Conservation (phyloP, 2,797 vertebrate species). For the Catharus ustulatus region DNA sequence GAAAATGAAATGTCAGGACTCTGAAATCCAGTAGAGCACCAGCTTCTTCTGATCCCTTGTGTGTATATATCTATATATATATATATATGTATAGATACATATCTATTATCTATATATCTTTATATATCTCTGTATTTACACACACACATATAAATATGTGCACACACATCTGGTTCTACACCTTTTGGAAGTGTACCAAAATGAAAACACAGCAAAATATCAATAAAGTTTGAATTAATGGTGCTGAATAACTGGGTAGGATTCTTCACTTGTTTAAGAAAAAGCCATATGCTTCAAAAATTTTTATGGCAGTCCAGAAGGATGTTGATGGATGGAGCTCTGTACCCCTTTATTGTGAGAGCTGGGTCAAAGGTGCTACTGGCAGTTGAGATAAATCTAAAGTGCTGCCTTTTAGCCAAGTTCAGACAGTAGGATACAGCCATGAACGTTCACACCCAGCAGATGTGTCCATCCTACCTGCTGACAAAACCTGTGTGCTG, state of each 20-base stretch:
- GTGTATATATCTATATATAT: not conserved
- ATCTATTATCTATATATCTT: not conserved
- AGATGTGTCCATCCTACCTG: not conserved
- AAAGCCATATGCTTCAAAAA: not conserved
- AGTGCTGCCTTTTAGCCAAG: not conserved
- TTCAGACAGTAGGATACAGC: not conserved
- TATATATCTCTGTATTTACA: not conserved
- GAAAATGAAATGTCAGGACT: not conserved
- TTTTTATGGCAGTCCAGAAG: accelerated
- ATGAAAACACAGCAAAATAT: not conserved
- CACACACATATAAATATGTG: not conserved
- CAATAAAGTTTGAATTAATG: not conserved
- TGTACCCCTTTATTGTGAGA: not conserved
- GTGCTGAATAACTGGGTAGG: not conserved
- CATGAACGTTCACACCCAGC: not conserved
- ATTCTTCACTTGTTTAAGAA: not conserved
- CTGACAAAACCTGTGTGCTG: not conserved
- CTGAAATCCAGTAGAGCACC: not conserved
- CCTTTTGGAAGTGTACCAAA: not conserved
- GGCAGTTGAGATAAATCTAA: not conserved
- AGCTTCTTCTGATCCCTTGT: not conserved
- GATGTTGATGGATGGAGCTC: not conserved
- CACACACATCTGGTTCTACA: not conserved
- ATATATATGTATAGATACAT: no score
- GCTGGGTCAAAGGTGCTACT: not conserved